A percentile compares a stretch with the other conserved stretches of the same genome.
These are phyloP conservation scores for Poecilia picta DNA, from an alignment of 2,797 vertebrate genomes.

Conservation along the genomic window DNA sequence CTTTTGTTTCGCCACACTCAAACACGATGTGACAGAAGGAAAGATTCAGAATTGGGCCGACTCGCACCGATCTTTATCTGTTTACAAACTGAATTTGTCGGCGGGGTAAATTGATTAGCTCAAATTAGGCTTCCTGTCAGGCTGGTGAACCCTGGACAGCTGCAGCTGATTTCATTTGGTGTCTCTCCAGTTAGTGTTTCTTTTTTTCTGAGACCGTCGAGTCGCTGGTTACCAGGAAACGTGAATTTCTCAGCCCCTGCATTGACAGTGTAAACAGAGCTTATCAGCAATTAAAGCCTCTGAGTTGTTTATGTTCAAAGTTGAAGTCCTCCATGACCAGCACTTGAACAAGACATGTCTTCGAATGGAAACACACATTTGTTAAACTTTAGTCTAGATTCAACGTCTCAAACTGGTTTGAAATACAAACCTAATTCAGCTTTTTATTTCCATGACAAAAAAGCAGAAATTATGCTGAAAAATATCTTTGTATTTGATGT, in stretches of 20 bases:
- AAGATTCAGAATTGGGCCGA: not conserved
- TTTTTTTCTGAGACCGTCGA: conserved; percentile 25
- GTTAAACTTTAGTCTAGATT: not conserved
- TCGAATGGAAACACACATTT: not conserved
- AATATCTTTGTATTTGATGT: not conserved
- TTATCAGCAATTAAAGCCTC: conserved; percentile 23
- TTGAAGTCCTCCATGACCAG: conserved; percentile 16
- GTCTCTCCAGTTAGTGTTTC: conserved; percentile 38
- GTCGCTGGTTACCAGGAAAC: conserved; percentile 39
- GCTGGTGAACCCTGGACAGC: conserved; percentile 21
- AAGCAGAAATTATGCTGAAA: not conserved
- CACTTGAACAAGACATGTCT: conserved; percentile 3
- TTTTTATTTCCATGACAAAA: not conserved
- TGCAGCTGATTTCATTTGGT: conserved; percentile 53
- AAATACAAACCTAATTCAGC: not conserved
- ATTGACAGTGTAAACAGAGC: conserved; percentile 29
- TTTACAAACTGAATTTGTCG: conserved; percentile 35
- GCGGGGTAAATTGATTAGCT: conserved; percentile 45
- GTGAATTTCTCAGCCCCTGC: conserved; percentile 19
- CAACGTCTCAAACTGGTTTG: not conserved
- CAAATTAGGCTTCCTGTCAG: conserved; percentile 47
- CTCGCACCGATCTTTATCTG: conserved; percentile 14
- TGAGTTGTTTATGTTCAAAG: conserved; percentile 29
- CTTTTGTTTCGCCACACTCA: conserved; percentile 1
- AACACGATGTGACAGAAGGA: not conserved